phyloP scores from a whole-genome alignment of 2,888 invertebrate genomes.

The Sinodicranocentrus sp. region DNA sequence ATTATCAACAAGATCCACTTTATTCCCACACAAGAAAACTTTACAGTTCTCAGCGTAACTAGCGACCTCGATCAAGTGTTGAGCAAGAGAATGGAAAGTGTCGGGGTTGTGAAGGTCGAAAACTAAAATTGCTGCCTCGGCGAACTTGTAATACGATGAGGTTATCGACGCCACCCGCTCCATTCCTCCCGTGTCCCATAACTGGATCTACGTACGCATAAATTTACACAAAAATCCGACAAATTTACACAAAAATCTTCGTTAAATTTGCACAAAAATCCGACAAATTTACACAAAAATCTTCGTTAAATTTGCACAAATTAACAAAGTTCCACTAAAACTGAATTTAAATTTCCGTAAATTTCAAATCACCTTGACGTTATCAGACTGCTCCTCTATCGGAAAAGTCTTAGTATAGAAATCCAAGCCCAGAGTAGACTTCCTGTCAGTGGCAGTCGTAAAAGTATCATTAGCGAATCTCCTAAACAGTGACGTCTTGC shows the following conservation, averaged over 20 bases:
- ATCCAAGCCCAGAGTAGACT: slow-evolving; percentile 94
- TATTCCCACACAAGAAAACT: slow-evolving; percentile 96
- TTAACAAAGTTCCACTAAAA: too few relatives aligned
- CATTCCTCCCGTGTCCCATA: slow-evolving; percentile 99
- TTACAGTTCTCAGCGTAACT: slow-evolving; percentile 97
- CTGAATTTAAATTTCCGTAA: too few relatives aligned
- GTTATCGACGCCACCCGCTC: slow-evolving; percentile 97
- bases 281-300: too few relatives aligned
- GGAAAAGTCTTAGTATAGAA: slow-evolving; percentile 91
- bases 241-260: too few relatives aligned
- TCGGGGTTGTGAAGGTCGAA: slow-evolving; percentile 94
- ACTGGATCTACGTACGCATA: slow-evolving; percentile 85
- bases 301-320: too few relatives aligned
- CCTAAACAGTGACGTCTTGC: slow-evolving; percentile 95
- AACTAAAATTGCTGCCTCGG: slow-evolving; percentile 95
- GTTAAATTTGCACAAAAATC: too few relatives aligned
- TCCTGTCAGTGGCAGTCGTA: slow-evolving; percentile 88
- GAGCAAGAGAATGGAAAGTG: slow-evolving; percentile 94
- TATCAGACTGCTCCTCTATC: slow-evolving; percentile 81
- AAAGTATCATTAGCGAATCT: slow-evolving; percentile 94
- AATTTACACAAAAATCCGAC: too few relatives aligned
- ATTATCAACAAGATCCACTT: slow-evolving; percentile 87
- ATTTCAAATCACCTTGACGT: slow-evolving; percentile 58
- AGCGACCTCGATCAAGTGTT: slow-evolving; percentile 94
- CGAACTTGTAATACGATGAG: slow-evolving; percentile 96